Conservation (phyloP, 2,797 vertebrate species). For the Sibirionetta formosa region DNA sequence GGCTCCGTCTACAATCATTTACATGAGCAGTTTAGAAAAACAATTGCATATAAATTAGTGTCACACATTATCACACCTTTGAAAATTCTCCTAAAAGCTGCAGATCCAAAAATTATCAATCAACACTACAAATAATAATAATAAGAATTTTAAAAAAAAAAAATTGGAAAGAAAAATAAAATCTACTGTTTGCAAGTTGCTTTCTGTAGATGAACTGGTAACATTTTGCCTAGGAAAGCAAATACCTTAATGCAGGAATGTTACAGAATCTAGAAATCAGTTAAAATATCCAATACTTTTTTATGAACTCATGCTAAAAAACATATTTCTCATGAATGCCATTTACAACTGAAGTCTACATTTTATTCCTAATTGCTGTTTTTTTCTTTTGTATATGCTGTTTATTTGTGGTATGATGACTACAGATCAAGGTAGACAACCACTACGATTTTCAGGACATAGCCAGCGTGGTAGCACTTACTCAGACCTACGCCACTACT, state of each 20-base stretch:
- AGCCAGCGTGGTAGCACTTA: constrained; percentile 98
- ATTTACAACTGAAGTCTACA: neutral
- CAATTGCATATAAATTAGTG: accelerated
- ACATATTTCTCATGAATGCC: neutral
- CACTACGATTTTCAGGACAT: constrained; percentile 99
- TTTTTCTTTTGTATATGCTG: constrained; percentile 46
- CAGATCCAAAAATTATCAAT: neutral
- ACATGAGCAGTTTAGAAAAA: neutral
- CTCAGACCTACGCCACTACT: constrained; percentile 97
- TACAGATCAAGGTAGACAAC: constrained; percentile 97
- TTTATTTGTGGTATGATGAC: constrained; percentile 36
- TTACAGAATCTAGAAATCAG: neutral
- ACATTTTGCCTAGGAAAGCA: neutral
- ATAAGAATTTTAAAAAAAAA: too few relatives aligned
- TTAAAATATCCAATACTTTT: neutral
- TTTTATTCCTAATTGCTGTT: constrained; percentile 51
- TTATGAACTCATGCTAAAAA: neutral
- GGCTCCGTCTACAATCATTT: neutral
- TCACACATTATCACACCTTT: neutral
- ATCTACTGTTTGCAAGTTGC: neutral
- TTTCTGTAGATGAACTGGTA: neutral
- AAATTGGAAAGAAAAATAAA: neutral
- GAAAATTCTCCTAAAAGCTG: neutral
- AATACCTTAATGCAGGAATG: neutral
- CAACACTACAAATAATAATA: neutral